A percentile compares a stretch with the other conserved stretches of the same genome.
Evolutionary conservation across 1,140 invertebrate species (phyloP).

Genomic region (Drosophila sechellia): DNA sequence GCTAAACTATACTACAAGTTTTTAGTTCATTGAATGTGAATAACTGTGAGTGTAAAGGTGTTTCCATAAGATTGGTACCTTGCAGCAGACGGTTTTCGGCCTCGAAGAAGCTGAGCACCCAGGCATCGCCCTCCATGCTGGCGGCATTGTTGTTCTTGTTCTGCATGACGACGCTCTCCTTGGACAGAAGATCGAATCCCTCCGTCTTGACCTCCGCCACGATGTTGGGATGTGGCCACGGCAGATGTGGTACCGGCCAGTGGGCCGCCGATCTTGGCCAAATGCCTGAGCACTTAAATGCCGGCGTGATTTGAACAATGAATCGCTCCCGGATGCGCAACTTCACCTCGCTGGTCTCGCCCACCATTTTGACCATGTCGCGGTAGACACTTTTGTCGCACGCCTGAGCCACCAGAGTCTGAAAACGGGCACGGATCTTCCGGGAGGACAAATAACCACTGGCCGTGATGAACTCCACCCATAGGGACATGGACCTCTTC

Average conservation of each 20-base stretch:
- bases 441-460: conserved; percentile 96
- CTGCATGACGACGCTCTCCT: conserved; percentile 91
- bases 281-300: conserved; percentile 96
- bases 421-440: conserved; percentile 97
- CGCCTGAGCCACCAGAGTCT: conserved; percentile 96
- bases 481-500: conserved; percentile 98
- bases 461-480: conserved; percentile 99
- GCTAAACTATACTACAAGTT: no score
- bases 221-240: conserved; percentile 95
- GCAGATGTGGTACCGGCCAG: conserved; percentile 95
- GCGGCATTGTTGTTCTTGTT: conserved; percentile 90
- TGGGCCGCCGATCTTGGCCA: conserved; percentile 97
- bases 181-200: conserved; percentile 95
- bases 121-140: conserved; percentile 97
- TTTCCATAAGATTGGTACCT: conserved; percentile 85
- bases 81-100: conserved; percentile 94
- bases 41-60: neutral
- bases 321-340: conserved; percentile 95
- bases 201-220: conserved; percentile 97
- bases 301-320: conserved; percentile 96
- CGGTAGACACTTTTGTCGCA: conserved; percentile 96
- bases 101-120: conserved; percentile 95
- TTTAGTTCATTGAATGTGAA: no score
- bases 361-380: conserved; percentile 97
- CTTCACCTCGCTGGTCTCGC: conserved; percentile 95